Evolutionary conservation across 2,113 vertebrate species (phyloP).

Genomic region (Bubalus kerabau): DNA sequence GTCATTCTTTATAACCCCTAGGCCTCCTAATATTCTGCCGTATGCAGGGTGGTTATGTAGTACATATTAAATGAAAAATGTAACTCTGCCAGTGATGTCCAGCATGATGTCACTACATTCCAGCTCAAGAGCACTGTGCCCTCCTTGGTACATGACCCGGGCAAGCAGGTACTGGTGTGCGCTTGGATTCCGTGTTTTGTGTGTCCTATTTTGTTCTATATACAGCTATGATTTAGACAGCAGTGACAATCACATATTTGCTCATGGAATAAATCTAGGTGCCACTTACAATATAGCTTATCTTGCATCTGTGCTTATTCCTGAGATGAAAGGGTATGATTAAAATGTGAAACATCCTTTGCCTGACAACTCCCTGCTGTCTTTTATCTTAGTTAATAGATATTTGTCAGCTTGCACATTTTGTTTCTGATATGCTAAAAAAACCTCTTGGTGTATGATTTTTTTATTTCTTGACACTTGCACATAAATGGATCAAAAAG

Average conservation of each 20-base stretch:
- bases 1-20: background rate
- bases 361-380: background rate
- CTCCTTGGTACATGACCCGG: background rate
- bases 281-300: background rate
- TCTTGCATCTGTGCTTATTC: background rate
- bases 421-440: slow-evolving; percentile 33
- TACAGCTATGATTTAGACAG: background rate
- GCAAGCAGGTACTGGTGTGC: background rate
- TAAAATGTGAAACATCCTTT: slow-evolving; percentile 16
- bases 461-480: slow-evolving; percentile 26
- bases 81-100: background rate
- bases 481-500: slow-evolving; percentile 39
- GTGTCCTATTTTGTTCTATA: background rate
- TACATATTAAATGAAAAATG: background rate
- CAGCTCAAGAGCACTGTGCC: background rate
- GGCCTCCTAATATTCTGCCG: background rate
- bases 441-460: slow-evolving; percentile 10
- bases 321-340: background rate
- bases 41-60: background rate
- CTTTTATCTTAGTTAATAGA: background rate
- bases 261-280: background rate
- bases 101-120: background rate
- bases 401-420: background rate
- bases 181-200: background rate
- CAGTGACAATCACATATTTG: background rate